phyloP scores from a whole-genome alignment of 2,113 vertebrate genomes.

The Miniopterus natalensis region DNA sequence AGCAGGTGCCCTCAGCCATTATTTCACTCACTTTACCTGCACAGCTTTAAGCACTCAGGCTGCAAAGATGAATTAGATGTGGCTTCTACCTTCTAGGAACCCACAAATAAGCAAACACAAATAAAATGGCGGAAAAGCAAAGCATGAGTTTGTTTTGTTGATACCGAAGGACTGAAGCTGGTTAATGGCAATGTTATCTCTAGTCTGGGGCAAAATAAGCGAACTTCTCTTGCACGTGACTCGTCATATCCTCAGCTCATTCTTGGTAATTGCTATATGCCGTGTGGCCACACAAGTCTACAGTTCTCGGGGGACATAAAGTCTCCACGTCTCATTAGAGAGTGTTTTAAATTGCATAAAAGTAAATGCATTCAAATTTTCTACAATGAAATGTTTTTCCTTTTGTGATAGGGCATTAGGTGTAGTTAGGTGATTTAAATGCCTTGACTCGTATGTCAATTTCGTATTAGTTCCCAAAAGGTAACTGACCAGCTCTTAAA shows the following conservation, averaged over 20 bases:
- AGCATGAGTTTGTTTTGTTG: not conserved
- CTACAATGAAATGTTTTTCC: not conserved
- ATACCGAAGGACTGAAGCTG: not conserved
- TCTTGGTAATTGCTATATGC: not conserved
- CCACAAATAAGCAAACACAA: not conserved
- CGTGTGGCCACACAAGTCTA: not conserved
- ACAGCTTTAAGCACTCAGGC: too few species aligned
- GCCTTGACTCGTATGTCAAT: not conserved
- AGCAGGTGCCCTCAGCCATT: not conserved
- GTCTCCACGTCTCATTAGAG: not conserved
- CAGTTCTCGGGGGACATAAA: not conserved
- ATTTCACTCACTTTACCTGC: not conserved
- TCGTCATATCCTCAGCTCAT: not conserved
- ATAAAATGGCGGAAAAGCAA: not conserved
- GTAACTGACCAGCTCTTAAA: not conserved
- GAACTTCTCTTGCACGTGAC: not conserved
- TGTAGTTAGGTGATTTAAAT: not conserved
- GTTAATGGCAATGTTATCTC: not conserved
- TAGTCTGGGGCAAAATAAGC: not conserved
- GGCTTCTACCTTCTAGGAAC: not conserved
- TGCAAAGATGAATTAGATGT: not conserved
- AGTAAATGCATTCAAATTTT: not conserved
- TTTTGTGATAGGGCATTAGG: not conserved
- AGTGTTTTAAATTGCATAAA: not conserved
- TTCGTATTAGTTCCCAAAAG: not conserved